Conservation (phyloP, 1,140 invertebrate species). For the Nautilus pompilius region DNA sequence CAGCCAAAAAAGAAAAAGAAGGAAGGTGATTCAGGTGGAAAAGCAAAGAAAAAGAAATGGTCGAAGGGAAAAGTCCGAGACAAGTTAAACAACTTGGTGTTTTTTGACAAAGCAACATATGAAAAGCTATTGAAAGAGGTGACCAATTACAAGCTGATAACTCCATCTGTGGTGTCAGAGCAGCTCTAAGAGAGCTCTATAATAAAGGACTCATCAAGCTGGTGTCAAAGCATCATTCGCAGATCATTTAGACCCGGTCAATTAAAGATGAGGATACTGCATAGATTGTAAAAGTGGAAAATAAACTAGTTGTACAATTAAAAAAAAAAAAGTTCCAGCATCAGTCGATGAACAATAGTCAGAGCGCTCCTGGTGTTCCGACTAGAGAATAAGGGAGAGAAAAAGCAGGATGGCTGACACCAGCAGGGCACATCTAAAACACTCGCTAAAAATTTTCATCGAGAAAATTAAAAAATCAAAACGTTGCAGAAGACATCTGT, state of each 20-base stretch:
- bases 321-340: too few species aligned
- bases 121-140: slow-evolving; percentile 97
- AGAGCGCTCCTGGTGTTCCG: too few species aligned
- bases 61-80: slow-evolving; percentile 99
- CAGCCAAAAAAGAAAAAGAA: slow-evolving; percentile 88
- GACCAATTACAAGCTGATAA: slow-evolving; percentile 96
- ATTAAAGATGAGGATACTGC: slow-evolving; percentile 91
- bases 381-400: too few species aligned
- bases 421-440: too few species aligned
- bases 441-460: too few species aligned
- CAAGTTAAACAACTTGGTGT: slow-evolving; percentile 98
- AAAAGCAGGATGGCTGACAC: too few species aligned
- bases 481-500: too few species aligned
- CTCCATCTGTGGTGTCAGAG: slow-evolving; percentile 98
- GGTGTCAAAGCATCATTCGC: slow-evolving; percentile 95
- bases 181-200: too few species aligned
- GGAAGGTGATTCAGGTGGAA: slow-evolving; percentile 87
- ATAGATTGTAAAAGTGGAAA: too few species aligned
- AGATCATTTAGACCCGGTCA: slow-evolving; percentile 95
- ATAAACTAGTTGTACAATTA: too few species aligned
- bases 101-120: slow-evolving; percentile 88
- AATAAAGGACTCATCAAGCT: slow-evolving; percentile 93
- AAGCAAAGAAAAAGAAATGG: slow-evolving; percentile 99
- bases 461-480: too few species aligned
- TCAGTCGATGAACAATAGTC: too few species aligned